Base-by-base conservation (phyloP, 2,797 vertebrate genomes). In the Tiaroga cobitis region DNA sequence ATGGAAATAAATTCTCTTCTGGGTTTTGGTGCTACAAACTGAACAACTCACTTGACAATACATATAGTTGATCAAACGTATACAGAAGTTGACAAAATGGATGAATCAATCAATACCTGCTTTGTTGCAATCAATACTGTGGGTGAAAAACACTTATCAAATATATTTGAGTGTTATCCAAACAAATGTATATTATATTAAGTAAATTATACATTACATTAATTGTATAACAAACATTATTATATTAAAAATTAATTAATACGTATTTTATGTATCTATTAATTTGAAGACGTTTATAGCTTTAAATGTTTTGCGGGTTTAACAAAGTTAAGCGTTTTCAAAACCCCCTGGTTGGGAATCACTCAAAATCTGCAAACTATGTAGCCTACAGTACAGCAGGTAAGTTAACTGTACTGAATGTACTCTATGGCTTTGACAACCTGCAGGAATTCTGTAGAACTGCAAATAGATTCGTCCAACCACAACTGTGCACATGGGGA, bases 401-500 rank as follows among this genome's bases (percentile, higher is more conserved):
- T 68, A 63, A 26, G 46, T 9, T 2, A 56, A 29, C n/a, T 26
- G 39, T 16, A 63, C 29, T 82, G 8, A 18, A n/a, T 56, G 37
- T 24, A 7, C 21, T 15, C 26, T 29, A 49, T 49, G 59, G 29
- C 65, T 72, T 32, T 65, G 59, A 75, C 81, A 83, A 70, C 65
- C 61, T 51, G 75, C 82, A 78, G 51, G 34, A 84, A 32, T 26
- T 39, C 13, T 32, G 49, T 18, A 70, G 63, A 77, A 32, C 65
- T 70, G 80, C 29, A 83, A 46, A 34, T 16, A 82, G 19, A 56
- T 5, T 68, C 61, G 46, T 18, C 51, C 43, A 41, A 54, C 46
- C 29, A 49, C 67, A 83, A 46, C 68, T n/a, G 77, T 15, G 69
- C 79, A 41, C 63, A n/a, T 24, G 49, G 87, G 83, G 89, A 88